Evolutionary conservation across 64 coral and sea anemone species (phyloP).

Genomic region (Orbicella faveolata): DNA sequence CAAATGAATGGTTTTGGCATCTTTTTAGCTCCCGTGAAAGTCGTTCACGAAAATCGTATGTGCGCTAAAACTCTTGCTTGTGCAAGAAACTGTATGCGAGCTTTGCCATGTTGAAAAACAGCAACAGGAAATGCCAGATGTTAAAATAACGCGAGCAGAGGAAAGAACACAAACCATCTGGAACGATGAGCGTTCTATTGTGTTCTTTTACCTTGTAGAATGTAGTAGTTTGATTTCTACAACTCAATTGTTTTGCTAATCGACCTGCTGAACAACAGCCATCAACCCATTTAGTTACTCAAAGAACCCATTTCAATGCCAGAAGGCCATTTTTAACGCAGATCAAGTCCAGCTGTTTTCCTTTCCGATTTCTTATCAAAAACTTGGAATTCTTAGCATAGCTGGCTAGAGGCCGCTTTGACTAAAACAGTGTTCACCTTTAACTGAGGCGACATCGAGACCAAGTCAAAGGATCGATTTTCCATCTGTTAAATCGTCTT

Average conservation of each 20-base stretch:
- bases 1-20: not conserved
- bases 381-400: slow-evolving; percentile 30
- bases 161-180: slow-evolving; percentile 19
- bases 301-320: slow-evolving; percentile 28
- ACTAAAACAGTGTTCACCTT: not conserved
- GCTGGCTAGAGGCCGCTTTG: not conserved
- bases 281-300: not conserved
- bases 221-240: slow-evolving; percentile 15
- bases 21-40: not conserved
- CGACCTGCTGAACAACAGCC: not conserved
- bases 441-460: not conserved
- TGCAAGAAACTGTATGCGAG: not conserved
- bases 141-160: not conserved
- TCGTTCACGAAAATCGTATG: not conserved
- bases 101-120: slow-evolving; percentile 1
- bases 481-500: slow-evolving; percentile 16
- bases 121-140: slow-evolving; percentile 33
- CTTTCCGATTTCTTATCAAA: slow-evolving; percentile 28
- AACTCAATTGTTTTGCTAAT: not conserved
- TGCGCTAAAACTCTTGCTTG: not conserved
- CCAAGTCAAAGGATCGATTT: slow-evolving; percentile 24
- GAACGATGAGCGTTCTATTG: slow-evolving; percentile 1
- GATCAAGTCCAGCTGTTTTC: slow-evolving; percentile 40
- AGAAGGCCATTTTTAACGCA: not conserved
- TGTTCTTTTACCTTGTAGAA: not conserved